Evolutionary conservation across 2,888 invertebrate genomes (phyloP).

Genomic region (Drosophila monieri): DNA sequence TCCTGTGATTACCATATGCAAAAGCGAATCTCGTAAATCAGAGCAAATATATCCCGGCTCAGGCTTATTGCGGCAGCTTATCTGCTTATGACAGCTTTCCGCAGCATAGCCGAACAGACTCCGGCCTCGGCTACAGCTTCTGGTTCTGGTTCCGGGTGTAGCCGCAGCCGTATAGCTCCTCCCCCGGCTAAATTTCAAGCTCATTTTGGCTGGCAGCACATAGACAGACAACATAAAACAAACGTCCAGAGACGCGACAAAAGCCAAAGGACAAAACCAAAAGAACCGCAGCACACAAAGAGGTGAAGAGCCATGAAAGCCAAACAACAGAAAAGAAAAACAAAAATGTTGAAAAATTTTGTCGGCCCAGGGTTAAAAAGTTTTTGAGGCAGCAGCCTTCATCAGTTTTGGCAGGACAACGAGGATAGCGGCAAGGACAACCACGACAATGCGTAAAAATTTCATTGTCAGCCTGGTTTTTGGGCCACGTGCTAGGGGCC

Average conservation of each 20-base stretch:
- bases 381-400: conserved; percentile 61
- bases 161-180: conserved; percentile 31
- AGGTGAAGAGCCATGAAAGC: conserved; percentile 52
- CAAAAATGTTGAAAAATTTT: conserved; percentile 25
- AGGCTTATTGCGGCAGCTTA: conserved; percentile 83
- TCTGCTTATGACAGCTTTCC: conserved; percentile 84
- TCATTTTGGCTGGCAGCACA: conserved; percentile 40
- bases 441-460: conserved; percentile 51
- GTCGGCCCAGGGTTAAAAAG: conserved; percentile 42
- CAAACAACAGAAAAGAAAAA: conserved; percentile 34
- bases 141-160: not conserved
- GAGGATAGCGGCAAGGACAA: conserved; percentile 42
- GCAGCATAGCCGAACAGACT: conserved; percentile 45
- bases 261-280: conserved; percentile 65
- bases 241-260: conserved; percentile 68
- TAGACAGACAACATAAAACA: conserved; percentile 71
- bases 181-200: conserved; percentile 16
- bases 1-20: conserved; percentile 77
- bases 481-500: conserved; percentile 47
- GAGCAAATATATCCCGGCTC: conserved; percentile 78
- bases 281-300: conserved; percentile 60
- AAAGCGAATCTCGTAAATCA: conserved; percentile 78
- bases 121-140: not conserved
- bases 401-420: conserved; percentile 54
- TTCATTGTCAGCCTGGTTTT: conserved; percentile 65